phyloP scores from a whole-genome alignment of 2,797 vertebrate genomes.

The Falco naumanni region DNA sequence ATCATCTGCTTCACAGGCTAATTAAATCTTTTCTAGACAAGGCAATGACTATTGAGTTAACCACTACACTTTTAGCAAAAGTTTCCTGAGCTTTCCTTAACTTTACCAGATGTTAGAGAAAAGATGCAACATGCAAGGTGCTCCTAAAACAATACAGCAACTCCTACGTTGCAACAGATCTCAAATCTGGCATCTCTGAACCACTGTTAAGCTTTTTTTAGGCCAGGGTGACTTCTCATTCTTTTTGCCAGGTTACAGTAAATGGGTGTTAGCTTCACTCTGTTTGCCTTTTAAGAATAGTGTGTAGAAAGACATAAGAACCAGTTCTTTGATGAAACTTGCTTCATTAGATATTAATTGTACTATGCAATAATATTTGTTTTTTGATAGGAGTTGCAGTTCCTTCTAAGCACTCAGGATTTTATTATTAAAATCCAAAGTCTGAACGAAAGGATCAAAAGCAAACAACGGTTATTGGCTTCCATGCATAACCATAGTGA shows the following conservation, averaged over 20 bases:
- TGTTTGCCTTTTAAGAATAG: neutral
- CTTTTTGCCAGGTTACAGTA: neutral
- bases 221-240: neutral
- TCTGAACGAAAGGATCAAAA: conserved; percentile 6
- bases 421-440: neutral
- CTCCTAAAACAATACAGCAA: neutral
- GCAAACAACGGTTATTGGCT: neutral
- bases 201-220: neutral
- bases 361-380: neutral
- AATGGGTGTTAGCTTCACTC: neutral
- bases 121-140: neutral
- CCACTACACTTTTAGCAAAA: neutral
- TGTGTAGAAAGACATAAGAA: neutral
- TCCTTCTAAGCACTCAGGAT: neutral
- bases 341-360: neutral
- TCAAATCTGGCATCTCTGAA: neutral
- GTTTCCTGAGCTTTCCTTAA: neutral
- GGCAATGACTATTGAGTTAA: neutral
- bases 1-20: neutral
- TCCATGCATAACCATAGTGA: neutral
- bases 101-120: neutral
- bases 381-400: neutral
- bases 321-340: neutral
- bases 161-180: neutral
- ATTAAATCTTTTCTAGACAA: neutral